These are phyloP conservation scores for Ochotona curzoniae DNA, from an alignment of 2,113 vertebrate genomes.

Conservation along the genomic window DNA sequence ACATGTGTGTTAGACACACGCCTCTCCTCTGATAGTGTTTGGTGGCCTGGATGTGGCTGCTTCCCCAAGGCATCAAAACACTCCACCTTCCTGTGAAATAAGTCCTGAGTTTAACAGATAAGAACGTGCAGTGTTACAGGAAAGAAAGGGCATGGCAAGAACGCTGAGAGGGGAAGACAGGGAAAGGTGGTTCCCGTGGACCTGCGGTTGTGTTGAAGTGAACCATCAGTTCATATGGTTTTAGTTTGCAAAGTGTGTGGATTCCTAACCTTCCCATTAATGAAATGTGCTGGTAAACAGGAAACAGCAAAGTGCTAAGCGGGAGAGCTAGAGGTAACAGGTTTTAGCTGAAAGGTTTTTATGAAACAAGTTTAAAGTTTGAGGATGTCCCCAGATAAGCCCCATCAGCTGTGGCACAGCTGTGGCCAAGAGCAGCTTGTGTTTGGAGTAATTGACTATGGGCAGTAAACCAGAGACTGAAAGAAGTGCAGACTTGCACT, in stretches of 20 bases:
- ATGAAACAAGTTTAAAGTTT: background rate
- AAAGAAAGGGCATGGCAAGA: background rate
- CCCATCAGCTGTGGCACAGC: background rate
- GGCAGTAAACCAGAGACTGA: background rate
- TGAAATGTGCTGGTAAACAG: background rate
- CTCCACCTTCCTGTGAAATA: background rate
- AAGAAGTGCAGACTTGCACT: background rate
- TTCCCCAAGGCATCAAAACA: background rate
- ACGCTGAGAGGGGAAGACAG: background rate
- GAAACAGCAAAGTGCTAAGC: background rate
- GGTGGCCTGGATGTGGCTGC: background rate
- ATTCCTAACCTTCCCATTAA: background rate
- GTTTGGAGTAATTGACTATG: background rate
- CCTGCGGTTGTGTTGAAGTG: background rate
- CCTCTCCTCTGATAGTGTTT: background rate
- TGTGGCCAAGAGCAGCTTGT: background rate
- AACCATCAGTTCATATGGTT: background rate
- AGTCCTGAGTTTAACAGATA: background rate
- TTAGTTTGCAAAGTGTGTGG: background rate
- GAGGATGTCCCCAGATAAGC: conserved; percentile 15
- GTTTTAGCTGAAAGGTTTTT: background rate
- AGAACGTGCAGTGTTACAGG: background rate
- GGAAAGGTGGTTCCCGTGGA: background rate
- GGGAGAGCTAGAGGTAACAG: background rate
- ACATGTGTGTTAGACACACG: background rate